Evolutionary conservation across 2,113 vertebrate genomes (phyloP).

Genomic region (Oceanodroma tethys): DNA sequence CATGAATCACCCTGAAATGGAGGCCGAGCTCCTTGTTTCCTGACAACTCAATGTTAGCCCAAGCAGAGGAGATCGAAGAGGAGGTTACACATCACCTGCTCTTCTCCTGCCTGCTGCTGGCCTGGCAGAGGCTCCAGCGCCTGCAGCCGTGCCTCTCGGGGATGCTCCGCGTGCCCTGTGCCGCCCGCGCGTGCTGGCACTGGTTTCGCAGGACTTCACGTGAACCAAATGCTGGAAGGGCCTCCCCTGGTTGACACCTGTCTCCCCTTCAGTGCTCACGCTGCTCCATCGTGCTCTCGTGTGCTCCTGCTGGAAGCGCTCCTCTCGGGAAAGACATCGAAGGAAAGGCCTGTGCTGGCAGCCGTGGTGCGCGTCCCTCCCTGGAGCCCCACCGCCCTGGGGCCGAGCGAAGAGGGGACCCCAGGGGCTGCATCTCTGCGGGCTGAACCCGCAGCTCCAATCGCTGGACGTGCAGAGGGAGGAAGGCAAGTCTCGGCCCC

Average conservation of each 20-base stretch:
- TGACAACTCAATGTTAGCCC: not conserved
- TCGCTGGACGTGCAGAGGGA: not conserved
- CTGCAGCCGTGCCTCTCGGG: not conserved
- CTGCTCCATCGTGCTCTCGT: fast-evolving
- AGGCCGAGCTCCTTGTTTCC: not conserved
- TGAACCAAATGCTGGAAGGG: not conserved
- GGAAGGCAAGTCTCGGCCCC: not conserved
- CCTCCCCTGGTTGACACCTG: not conserved
- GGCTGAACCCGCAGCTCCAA: not conserved
- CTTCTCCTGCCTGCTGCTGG: not conserved
- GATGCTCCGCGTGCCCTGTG: fast-evolving
- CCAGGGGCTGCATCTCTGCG: not conserved
- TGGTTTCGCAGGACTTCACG: not conserved
- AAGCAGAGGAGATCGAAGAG: not conserved
- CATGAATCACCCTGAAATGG: not conserved
- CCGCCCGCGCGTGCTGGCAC: fast-evolving
- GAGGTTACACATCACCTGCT: not conserved
- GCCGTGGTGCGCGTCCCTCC: not conserved
- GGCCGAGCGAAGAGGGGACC: not conserved
- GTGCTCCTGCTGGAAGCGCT: fast-evolving
- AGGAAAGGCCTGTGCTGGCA: not conserved
- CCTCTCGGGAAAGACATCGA: fast-evolving
- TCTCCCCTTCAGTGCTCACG: fast-evolving
- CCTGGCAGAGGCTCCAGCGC: not conserved
- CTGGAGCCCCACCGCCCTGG: not conserved